Percentiles rank a stretch among this genome's conserved stretches.
phyloP scores from a whole-genome alignment of 92 coral and sea anemone genomes.

The Phenganax subtilis region DNA sequence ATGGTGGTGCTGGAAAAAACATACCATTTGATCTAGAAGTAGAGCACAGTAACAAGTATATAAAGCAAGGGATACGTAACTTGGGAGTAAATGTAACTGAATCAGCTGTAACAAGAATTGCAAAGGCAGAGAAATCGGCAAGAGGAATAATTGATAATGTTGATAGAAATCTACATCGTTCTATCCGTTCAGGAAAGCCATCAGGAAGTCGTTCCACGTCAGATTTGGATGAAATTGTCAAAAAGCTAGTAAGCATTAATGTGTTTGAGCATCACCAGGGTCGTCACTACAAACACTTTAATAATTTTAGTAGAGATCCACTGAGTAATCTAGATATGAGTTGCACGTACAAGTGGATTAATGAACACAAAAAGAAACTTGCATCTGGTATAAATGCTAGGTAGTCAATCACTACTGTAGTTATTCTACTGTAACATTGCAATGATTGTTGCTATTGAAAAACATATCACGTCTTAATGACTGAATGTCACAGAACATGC shows the following conservation, averaged over 20 bases:
- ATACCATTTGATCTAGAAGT: slow-evolving; percentile 41
- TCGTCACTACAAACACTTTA: slow-evolving; percentile 39
- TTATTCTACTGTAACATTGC: neutral
- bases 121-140: slow-evolving; percentile 45
- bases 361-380: slow-evolving; percentile 42
- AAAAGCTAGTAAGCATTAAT: slow-evolving; percentile 9
- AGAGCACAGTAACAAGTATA: slow-evolving; percentile 29
- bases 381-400: slow-evolving; percentile 42
- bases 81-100: slow-evolving; percentile 39
- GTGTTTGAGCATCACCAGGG: slow-evolving; percentile 39
- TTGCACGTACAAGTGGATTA: slow-evolving; percentile 37
- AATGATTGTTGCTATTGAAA: neutral
- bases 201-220: neutral
- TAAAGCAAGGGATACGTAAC: slow-evolving; percentile 43
- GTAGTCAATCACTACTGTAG: neutral
- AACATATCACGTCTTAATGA: neutral
- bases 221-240: slow-evolving; percentile 38
- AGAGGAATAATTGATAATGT: slow-evolving; percentile 29
- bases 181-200: slow-evolving; percentile 41
- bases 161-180: slow-evolving; percentile 40
- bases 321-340: slow-evolving; percentile 30
- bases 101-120: slow-evolving; percentile 44
- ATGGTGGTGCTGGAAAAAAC: slow-evolving; percentile 45
- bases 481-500: too few species aligned
- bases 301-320: slow-evolving; percentile 41